Base-by-base conservation (phyloP, 2,113 vertebrate genomes). In the Microcebus ravelobensis region DNA sequence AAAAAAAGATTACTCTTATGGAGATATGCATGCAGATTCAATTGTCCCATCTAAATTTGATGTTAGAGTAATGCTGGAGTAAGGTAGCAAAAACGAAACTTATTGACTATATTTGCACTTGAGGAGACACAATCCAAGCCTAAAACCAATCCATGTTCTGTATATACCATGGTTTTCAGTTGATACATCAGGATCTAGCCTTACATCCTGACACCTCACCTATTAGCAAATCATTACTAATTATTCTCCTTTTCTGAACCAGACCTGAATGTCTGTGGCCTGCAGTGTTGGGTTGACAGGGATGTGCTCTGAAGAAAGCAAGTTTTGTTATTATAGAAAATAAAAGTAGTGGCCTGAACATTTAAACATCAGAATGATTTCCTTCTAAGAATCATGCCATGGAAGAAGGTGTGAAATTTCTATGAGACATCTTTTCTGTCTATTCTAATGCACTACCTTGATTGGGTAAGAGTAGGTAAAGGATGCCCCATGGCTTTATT, bases 251-350 rank as follows among this genome's bases (percentile, higher is more conserved):
- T 91, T 61, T 23, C 36, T 18, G 61, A 95, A 68, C n/a, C 21
- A 76, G 57, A 85, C 17, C 27, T 79, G n/a, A 91, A 86, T 84
- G 93, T 95, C 79, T 74, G 25, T 90, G 63, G 21, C 74, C 39
- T 68, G 27, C 4, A 87, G 48, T 77, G 6, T 79, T 73, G 25
- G 39, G 31, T 73, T 86, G 52, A 48, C 52, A 85, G 42, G 61
- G 31, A 21, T 89, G 57, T 81, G 25, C 42, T 81, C 87, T 94
- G 87, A 95, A 85, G 88, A 91, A 67, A 87, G 10, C 23, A 67
- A 55, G 63, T 8, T 88, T 93, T 80, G 13, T 92, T 52, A 71
- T 86, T 70, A 59, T 8, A 67, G 68, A 71, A 71, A 52, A 89
- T 92, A 77, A 50, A 90, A 90, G 86, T 9, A 12, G 39, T 90